These are phyloP conservation scores for Druon quercuslanigerum DNA, from an alignment of 1,140 invertebrate species.

Conservation along the genomic window DNA sequence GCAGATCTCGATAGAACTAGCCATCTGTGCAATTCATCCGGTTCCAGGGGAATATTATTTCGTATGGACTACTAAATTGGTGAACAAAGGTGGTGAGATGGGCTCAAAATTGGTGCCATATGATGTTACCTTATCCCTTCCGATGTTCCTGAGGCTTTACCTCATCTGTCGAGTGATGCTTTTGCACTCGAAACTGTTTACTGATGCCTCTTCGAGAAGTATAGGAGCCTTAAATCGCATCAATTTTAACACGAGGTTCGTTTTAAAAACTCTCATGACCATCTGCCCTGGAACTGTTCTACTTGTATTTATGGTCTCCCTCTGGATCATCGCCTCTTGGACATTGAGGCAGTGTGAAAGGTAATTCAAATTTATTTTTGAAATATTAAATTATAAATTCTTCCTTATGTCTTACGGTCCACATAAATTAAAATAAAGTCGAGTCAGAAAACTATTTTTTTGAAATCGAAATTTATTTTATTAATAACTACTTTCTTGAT, in stretches of 20 bases:
- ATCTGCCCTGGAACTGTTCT: slow-evolving; percentile 99
- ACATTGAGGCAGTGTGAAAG: slow-evolving; percentile 98
- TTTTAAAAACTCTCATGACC: slow-evolving; percentile 99
- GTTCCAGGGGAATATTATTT: slow-evolving; percentile 97
- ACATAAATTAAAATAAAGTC: too few relatives aligned
- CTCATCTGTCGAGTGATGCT: slow-evolving; percentile 99
- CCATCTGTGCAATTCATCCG: slow-evolving; percentile 97
- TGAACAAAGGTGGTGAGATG: slow-evolving; percentile 91
- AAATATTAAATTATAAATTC: too few relatives aligned
- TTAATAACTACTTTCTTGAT: too few relatives aligned
- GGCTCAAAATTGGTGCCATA: slow-evolving; percentile 91
- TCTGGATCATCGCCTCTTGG: slow-evolving; percentile 99
- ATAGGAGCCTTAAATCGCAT: slow-evolving; percentile 99
- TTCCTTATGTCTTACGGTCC: too few relatives aligned
- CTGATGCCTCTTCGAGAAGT: slow-evolving; percentile 95
- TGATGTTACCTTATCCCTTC: slow-evolving; percentile 96
- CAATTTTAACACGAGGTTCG: slow-evolving; percentile 99
- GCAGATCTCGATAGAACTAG: slow-evolving; percentile 94
- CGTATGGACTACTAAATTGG: slow-evolving; percentile 95
- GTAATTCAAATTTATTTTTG: slow-evolving; percentile 82
- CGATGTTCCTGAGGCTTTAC: slow-evolving; percentile 99
- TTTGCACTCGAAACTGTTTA: slow-evolving; percentile 99
- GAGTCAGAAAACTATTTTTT: too few relatives aligned
- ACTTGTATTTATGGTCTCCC: slow-evolving; percentile 97
- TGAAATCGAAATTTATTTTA: too few relatives aligned